phyloP scores from a whole-genome alignment of 2,113 vertebrate species.

The Nanger granti region DNA sequence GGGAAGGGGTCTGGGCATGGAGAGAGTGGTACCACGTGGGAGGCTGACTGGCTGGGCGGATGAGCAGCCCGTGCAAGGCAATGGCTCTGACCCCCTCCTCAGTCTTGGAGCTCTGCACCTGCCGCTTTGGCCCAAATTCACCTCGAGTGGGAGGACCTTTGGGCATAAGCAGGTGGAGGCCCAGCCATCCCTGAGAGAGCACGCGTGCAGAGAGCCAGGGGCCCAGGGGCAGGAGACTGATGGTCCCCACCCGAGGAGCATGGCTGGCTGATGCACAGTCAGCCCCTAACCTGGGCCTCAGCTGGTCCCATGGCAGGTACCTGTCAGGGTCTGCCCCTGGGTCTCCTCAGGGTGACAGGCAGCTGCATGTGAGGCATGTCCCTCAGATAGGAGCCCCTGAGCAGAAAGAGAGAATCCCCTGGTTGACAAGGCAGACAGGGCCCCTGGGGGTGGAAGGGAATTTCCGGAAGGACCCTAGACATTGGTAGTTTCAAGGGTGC shows the following conservation, averaged over 20 bases:
- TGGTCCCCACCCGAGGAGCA: neutral
- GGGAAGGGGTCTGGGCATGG: neutral
- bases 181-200: too few relatives aligned
- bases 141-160: too few relatives aligned
- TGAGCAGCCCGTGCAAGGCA: neutral
- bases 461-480: neutral
- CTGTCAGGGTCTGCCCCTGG: neutral
- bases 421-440: neutral
- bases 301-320: rapidly evolving
- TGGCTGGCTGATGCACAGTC: neutral
- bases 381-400: neutral
- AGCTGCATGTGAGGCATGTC: neutral
- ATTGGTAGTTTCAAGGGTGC: neutral
- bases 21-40: neutral
- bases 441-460: rapidly evolving
- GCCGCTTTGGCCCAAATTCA: too few relatives aligned
- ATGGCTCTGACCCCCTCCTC: neutral
- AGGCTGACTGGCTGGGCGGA: neutral
- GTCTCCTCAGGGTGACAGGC: neutral
- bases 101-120: too few relatives aligned
- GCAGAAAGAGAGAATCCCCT: neutral
- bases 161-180: too few relatives aligned
- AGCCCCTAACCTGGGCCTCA: too few relatives aligned
- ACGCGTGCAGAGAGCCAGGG: too few relatives aligned
- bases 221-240: too few relatives aligned